phyloP scores from a whole-genome alignment of 2,888 invertebrate genomes.

The Nyleta sp. region DNA sequence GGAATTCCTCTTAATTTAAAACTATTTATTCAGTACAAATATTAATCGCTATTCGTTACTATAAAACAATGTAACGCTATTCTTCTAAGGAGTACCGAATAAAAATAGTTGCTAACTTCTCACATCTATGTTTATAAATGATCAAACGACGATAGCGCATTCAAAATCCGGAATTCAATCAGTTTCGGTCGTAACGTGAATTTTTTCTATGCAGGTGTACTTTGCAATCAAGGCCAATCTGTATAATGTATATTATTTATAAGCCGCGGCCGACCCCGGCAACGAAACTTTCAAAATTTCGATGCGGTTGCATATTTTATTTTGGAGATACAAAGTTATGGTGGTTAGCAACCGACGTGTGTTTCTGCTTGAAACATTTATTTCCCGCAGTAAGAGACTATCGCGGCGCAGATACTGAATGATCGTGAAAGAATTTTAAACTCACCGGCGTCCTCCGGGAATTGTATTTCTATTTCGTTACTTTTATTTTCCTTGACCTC shows the following conservation, averaged over 20 bases:
- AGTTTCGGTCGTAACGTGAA: no score
- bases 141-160: no score
- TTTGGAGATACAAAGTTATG: slow-evolving; percentile 35
- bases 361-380: slow-evolving; percentile 34
- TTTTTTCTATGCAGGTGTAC: no score
- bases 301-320: slow-evolving; percentile 25
- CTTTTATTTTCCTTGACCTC: slow-evolving; percentile 29
- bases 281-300: slow-evolving; percentile 26
- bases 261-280: neutral
- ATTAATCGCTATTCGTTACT: no score
- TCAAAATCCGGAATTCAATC: no score
- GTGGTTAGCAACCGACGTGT: slow-evolving; percentile 20
- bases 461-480: slow-evolving; percentile 32
- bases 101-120: no score
- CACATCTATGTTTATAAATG: no score
- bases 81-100: no score
- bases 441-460: slow-evolving; percentile 9
- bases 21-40: no score
- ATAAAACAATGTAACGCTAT: no score
- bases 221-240: neutral
- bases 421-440: slow-evolving; percentile 46
- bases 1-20: no score
- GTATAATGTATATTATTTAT: slow-evolving; percentile 19
- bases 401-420: slow-evolving; percentile 21
- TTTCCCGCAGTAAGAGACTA: slow-evolving; percentile 21